These are phyloP conservation scores for Cnemophilus loriae DNA, from an alignment of 2,113 vertebrate genomes.

Conservation along the genomic window DNA sequence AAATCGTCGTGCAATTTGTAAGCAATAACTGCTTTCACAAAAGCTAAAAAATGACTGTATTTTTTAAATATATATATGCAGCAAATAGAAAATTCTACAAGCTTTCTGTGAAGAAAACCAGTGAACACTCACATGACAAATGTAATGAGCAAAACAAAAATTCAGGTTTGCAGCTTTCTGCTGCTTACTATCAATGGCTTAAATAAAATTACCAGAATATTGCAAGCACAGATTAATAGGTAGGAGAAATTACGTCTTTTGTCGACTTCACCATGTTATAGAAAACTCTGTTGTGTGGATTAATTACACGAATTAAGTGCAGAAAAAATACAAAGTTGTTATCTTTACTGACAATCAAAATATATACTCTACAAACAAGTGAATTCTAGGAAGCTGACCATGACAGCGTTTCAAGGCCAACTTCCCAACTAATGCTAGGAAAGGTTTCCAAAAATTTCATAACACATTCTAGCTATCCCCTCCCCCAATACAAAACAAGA, in stretches of 20 bases:
- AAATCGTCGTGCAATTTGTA: slow-evolving; percentile 20
- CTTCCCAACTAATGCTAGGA: slow-evolving; percentile 37
- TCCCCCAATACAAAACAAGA: slow-evolving; percentile 38
- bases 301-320: slow-evolving; percentile 60
- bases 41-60: not conserved
- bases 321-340: slow-evolving; percentile 56
- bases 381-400: slow-evolving; percentile 38
- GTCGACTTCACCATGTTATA: not conserved
- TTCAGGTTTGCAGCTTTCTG: slow-evolving; percentile 15
- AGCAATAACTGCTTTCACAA: not conserved
- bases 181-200: slow-evolving; percentile 35
- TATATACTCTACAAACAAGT: slow-evolving; percentile 39
- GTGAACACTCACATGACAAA: not conserved
- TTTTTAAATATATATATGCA: slow-evolving; percentile 42
- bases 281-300: slow-evolving; percentile 40
- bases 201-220: slow-evolving; percentile 42
- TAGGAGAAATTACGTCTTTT: slow-evolving; percentile 4
- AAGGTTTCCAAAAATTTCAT: slow-evolving; percentile 18
- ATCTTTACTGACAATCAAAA: slow-evolving; percentile 59
- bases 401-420: slow-evolving; percentile 13
- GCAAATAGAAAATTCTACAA: slow-evolving; percentile 25
- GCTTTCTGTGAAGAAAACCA: slow-evolving; percentile 41
- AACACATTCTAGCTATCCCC: slow-evolving; percentile 36
- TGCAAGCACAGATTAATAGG: slow-evolving; percentile 61
- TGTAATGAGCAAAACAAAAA: slow-evolving; percentile 2